These are phyloP conservation scores for Dysidea cf. avara DNA, from an alignment of 37 sponge, comb jelly and placozoan genomes.

Conservation along the genomic window DNA sequence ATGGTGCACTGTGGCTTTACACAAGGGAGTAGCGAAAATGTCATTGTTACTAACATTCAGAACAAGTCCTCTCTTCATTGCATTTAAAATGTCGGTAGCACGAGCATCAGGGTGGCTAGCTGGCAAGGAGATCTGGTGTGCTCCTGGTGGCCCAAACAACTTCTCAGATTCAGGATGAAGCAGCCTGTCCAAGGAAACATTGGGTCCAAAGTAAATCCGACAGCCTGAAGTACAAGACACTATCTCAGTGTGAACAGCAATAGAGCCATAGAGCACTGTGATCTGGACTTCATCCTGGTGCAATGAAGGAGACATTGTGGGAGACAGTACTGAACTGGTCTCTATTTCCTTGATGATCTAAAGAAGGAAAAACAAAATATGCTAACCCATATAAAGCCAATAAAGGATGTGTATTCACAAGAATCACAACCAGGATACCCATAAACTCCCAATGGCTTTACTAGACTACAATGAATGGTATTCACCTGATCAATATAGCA, in stretches of 20 bases:
- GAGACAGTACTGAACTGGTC: too few relatives aligned
- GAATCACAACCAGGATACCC: too few relatives aligned
- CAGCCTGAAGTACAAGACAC: constrained; percentile 44
- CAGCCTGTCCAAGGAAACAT: background rate
- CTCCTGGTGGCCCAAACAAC: constrained; percentile 27
- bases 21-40: constrained; percentile 57
- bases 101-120: constrained; percentile 34
- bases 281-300: constrained; percentile 35
- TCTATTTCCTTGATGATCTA: too few relatives aligned
- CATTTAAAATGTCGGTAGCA: constrained; percentile 34
- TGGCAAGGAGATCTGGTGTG: constrained; percentile 26
- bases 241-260: constrained; percentile 13
- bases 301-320: constrained; percentile 21
- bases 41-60: constrained; percentile 40
- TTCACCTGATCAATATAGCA: too few relatives aligned
- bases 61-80: constrained; percentile 54
- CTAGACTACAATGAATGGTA: too few relatives aligned
- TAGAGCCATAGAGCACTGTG: constrained; percentile 37
- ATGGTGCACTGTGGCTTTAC: constrained; percentile 29
- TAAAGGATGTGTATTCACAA: too few relatives aligned
- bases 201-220: constrained; percentile 22
- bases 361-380: too few relatives aligned
- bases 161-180: background rate
- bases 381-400: too few relatives aligned
- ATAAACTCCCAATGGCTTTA: too few relatives aligned